These are phyloP conservation scores for Drosophila melanosoma DNA, from an alignment of 2,888 invertebrate genomes.

Conservation along the genomic window DNA sequence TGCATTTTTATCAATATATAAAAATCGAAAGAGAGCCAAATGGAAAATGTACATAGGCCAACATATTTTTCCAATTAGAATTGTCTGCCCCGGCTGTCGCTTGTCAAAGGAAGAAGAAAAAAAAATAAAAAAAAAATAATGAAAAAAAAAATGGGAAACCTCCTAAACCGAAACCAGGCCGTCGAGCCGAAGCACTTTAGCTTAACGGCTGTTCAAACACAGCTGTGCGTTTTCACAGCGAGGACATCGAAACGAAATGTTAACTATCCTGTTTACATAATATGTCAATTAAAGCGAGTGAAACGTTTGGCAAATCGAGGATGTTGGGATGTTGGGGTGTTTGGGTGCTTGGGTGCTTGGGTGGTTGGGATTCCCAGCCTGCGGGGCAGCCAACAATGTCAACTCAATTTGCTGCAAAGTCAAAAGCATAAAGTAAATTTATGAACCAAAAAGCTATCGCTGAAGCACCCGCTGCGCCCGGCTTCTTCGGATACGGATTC, in stretches of 20 bases:
- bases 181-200: conserved; percentile 50
- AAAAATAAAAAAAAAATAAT: too few species aligned
- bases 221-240: conserved; percentile 59
- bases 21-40: conserved; percentile 25
- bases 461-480: conserved; percentile 44
- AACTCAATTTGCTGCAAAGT: conserved; percentile 45
- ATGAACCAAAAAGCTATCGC: conserved; percentile 39
- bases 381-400: conserved; percentile 31
- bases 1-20: conserved; percentile 29
- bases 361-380: background rate
- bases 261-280: conserved; percentile 81
- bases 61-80: conserved; percentile 75
- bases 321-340: background rate
- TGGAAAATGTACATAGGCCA: conserved; percentile 25
- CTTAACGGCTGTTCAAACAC: conserved; percentile 68
- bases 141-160: background rate
- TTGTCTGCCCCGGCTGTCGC: conserved; percentile 42
- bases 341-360: too few species aligned
- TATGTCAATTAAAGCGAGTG: conserved; percentile 76
- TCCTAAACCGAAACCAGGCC: conserved; percentile 8
- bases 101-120: conserved; percentile 2
- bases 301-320: conserved; percentile 11
- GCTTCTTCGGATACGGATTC: conserved; percentile 5
- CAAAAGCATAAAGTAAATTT: conserved; percentile 59
- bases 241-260: conserved; percentile 58